phyloP scores from a whole-genome alignment of 2,797 vertebrate genomes.

The Micromesistius poutassou region DNA sequence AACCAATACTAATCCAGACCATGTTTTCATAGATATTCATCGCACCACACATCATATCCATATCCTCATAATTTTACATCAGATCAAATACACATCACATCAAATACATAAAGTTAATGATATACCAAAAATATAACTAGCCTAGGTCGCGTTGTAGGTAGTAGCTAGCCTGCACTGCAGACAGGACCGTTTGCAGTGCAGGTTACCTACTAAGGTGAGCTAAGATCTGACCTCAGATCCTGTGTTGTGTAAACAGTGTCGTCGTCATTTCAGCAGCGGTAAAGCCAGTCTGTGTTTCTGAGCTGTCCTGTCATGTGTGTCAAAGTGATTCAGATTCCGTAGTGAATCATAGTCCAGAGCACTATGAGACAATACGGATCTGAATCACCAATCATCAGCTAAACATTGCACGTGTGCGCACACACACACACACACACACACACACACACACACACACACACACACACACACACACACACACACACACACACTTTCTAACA shows the following conservation, averaged over 20 bases:
- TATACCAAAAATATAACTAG: background rate
- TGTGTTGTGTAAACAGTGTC: background rate
- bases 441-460: background rate
- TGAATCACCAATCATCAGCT: too few species aligned
- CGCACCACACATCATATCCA: too few species aligned
- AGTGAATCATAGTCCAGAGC: too few species aligned
- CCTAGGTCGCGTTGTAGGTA: background rate
- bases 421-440: background rate
- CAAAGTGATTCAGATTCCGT: background rate
- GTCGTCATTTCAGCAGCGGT: background rate
- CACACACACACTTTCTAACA: too few species aligned
- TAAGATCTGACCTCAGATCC: background rate
- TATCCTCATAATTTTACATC: too few species aligned
- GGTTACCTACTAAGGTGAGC: background rate
- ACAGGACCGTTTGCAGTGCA: background rate
- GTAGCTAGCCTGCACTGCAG: too few species aligned
- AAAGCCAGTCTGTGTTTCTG: background rate
- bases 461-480: too few species aligned
- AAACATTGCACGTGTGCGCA: background rate
- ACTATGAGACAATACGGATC: too few species aligned
- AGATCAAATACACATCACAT: too few species aligned
- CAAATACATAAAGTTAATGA: too few species aligned
- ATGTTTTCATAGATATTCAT: background rate
- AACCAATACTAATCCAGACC: background rate
- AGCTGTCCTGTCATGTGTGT: background rate